phyloP scores from a whole-genome alignment of 2,888 invertebrate genomes.

The Cerceris ruficornis region DNA sequence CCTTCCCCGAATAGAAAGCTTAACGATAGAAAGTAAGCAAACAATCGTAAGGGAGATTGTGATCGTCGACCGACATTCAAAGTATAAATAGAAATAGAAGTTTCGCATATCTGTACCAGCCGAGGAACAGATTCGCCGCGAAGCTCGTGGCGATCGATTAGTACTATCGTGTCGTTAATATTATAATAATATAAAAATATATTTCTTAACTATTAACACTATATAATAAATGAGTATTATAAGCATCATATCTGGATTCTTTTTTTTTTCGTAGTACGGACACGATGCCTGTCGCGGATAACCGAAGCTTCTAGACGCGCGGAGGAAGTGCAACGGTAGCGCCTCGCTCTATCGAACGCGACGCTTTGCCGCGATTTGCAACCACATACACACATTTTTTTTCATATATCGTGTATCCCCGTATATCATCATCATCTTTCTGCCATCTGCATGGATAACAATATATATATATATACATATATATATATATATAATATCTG shows the following conservation, averaged over 20 bases:
- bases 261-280: conserved; percentile 68
- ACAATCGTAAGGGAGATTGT: conserved; percentile 42
- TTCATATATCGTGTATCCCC: conserved; percentile 23
- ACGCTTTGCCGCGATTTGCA: conserved; percentile 29
- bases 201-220: conserved; percentile 82
- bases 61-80: conserved; percentile 23
- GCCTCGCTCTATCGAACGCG: conserved; percentile 55
- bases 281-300: conserved; percentile 82
- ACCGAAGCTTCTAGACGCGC: conserved; percentile 79
- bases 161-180: conserved; percentile 70
- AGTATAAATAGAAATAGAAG: conserved; percentile 48
- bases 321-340: conserved; percentile 62
- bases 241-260: conserved; percentile 76
- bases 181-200: conserved; percentile 82
- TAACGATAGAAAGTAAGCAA: conserved; percentile 28
- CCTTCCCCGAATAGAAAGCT: conserved; percentile 9
- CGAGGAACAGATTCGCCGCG: conserved; percentile 69
- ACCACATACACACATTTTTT: conserved; percentile 22
- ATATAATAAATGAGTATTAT: conserved; percentile 81
- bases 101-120: conserved; percentile 48
- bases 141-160: conserved; percentile 69
- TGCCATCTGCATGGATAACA: conserved; percentile 29
- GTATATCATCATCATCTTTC: conserved; percentile 37
- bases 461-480: conserved; percentile 60
- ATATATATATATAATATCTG: conserved; percentile 56